These are phyloP conservation scores for Patella depressa DNA, from an alignment of 2,888 invertebrate genomes.

Conservation along the genomic window DNA sequence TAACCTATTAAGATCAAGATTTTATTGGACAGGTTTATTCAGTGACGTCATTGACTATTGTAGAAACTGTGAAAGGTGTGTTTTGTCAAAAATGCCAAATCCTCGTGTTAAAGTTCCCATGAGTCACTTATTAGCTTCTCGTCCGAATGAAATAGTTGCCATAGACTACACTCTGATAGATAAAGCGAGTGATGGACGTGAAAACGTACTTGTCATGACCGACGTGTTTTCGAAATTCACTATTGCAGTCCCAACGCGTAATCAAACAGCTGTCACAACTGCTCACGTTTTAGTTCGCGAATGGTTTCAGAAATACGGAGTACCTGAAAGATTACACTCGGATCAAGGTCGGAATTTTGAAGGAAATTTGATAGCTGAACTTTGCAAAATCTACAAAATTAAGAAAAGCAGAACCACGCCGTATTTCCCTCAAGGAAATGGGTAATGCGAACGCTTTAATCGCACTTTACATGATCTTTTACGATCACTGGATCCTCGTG, in stretches of 20 bases:
- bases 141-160: conserved; percentile 40
- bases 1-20: conserved; percentile 29
- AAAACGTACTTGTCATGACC: conserved; percentile 46
- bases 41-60: conserved; percentile 34
- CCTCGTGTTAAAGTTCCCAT: conserved; percentile 20
- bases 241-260: conserved; percentile 39
- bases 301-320: conserved; percentile 42
- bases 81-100: conserved; percentile 24
- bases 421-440: conserved; percentile 42
- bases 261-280: conserved; percentile 39
- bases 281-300: conserved; percentile 35
- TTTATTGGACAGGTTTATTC: conserved; percentile 42
- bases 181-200: conserved; percentile 28
- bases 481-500: neutral
- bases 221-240: conserved; percentile 47
- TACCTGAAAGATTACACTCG: conserved; percentile 38
- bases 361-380: conserved; percentile 28
- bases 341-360: conserved; percentile 44
- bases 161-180: conserved; percentile 45
- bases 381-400: conserved; percentile 36
- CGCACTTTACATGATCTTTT: conserved; percentile 24
- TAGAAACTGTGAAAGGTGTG: conserved; percentile 38
- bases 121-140: conserved; percentile 32
- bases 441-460: conserved; percentile 44
- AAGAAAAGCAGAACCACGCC: conserved; percentile 39